Conservation (phyloP, 2,797 vertebrate genomes). For the Loriculus beryllinus region DNA sequence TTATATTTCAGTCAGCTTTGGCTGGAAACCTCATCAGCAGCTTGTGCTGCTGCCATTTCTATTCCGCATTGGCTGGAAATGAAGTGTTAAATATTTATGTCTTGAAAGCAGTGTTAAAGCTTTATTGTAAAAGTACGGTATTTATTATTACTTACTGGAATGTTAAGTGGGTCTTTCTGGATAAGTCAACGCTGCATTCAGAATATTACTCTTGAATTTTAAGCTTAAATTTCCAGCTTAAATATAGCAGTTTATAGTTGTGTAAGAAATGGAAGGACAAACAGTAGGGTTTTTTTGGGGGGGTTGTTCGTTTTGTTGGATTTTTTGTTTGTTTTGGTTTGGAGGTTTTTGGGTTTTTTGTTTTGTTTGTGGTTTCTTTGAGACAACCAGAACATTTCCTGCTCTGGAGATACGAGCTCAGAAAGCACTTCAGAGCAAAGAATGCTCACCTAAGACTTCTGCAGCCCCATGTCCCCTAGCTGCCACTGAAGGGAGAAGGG, state of each 20-base stretch:
- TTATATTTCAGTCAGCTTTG: neutral
- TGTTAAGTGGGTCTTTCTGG: neutral
- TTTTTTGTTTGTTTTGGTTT: neutral
- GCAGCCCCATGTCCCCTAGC: fast-evolving
- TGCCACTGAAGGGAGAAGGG: neutral
- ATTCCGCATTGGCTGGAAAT: neutral
- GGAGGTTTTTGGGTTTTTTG: neutral
- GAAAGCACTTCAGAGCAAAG: neutral
- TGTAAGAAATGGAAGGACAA: neutral
- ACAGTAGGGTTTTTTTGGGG: neutral
- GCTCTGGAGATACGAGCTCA: neutral
- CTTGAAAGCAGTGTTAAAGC: neutral
- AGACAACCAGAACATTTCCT: neutral
- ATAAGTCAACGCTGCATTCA: neutral
- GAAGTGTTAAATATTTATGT: neutral
- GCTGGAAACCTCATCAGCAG: neutral
- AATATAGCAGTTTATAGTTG: too few species aligned
- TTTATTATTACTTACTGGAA: neutral
- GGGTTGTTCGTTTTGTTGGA: neutral
- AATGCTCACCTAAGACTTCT: neutral
- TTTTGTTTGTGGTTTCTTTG: neutral
- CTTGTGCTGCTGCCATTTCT: neutral
- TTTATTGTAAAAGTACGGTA: neutral
- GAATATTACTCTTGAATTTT: neutral
- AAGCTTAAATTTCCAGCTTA: neutral